Conservation (phyloP, 2,113 vertebrate genomes). For the Hymenochirus boettgeri region DNA sequence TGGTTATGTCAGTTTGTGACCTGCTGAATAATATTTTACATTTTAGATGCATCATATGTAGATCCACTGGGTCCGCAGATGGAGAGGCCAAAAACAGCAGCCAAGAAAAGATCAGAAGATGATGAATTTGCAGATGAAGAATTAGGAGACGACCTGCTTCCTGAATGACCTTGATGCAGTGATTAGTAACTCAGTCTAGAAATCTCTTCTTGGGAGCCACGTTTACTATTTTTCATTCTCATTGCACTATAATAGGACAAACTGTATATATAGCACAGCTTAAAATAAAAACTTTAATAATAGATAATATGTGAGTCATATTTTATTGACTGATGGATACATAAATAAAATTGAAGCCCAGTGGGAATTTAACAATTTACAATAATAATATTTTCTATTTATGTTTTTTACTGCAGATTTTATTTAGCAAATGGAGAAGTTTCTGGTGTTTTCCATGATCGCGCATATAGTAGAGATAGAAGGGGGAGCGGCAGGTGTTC, state of each 20-base stretch:
- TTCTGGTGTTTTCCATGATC: too few relatives aligned
- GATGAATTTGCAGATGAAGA: slow-evolving; percentile 94
- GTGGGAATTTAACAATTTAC: too few relatives aligned
- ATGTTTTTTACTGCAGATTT: too few relatives aligned
- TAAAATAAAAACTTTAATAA: background rate
- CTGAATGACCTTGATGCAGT: slow-evolving; percentile 65
- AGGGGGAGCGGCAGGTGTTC: too few relatives aligned
- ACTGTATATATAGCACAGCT: background rate
- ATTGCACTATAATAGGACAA: background rate
- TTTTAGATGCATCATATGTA: slow-evolving; percentile 81
- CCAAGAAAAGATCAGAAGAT: slow-evolving; percentile 76
- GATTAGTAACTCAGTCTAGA: background rate
- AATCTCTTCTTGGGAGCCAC: too few relatives aligned
- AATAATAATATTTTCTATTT: too few relatives aligned
- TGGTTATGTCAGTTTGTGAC: too few relatives aligned
- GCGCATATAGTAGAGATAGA: too few relatives aligned
- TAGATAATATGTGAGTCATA: background rate
- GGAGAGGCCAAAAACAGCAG: slow-evolving; percentile 89
- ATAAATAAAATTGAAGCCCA: too few relatives aligned
- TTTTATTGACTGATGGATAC: background rate
- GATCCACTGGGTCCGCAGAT: slow-evolving; percentile 87
- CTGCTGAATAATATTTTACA: slow-evolving; percentile 10
- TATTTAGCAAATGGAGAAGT: too few relatives aligned
- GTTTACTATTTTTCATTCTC: background rate
- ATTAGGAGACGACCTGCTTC: slow-evolving; percentile 88